Conservation (phyloP, 2,797 vertebrate species). For the Cynopterus sphinx region DNA sequence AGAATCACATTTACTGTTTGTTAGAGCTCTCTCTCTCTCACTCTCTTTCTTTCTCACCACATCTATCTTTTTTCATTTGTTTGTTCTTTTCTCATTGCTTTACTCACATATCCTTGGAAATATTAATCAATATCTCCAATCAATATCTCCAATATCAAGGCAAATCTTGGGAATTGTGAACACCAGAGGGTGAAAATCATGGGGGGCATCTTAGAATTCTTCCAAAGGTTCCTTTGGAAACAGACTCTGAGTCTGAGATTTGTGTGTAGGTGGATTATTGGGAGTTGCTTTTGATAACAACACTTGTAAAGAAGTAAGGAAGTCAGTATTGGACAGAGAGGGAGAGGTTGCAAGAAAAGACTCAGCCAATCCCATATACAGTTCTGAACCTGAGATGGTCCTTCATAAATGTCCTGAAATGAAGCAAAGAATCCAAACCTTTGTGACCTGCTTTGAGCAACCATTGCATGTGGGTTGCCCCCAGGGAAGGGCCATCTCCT, state of each 20-base stretch:
- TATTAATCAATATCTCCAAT: background rate
- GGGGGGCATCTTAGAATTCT: background rate
- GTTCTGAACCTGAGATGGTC: background rate
- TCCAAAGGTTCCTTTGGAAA: background rate
- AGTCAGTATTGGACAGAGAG: background rate
- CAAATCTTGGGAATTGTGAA: background rate
- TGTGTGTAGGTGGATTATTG: background rate
- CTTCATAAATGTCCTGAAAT: background rate
- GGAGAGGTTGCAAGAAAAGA: background rate
- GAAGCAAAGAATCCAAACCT: background rate
- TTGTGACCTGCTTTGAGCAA: background rate
- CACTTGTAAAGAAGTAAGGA: background rate
- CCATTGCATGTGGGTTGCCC: background rate
- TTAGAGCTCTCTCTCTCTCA: background rate
- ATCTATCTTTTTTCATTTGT: too few relatives aligned
- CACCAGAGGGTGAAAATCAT: background rate
- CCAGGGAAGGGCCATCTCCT: background rate
- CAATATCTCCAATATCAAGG: too few relatives aligned
- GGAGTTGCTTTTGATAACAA: background rate
- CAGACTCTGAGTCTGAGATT: background rate
- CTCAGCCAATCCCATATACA: background rate
- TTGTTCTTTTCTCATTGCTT: conserved; percentile 39
- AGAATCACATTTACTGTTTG: background rate
- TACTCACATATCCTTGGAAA: background rate
- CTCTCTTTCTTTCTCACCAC: background rate